Conservation (phyloP, 2,113 vertebrate species). For the Phocoena sinus region DNA sequence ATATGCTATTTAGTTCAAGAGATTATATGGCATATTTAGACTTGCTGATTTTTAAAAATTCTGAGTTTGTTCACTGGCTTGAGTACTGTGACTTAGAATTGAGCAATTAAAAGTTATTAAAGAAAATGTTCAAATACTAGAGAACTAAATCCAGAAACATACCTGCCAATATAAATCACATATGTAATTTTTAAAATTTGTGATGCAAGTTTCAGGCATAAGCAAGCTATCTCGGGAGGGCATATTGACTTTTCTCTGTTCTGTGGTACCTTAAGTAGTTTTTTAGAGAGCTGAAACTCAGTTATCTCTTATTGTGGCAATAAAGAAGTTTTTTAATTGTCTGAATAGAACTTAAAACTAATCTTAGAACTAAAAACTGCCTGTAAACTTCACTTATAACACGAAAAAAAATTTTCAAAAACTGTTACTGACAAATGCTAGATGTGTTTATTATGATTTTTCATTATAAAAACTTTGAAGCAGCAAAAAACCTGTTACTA, state of each 20-base stretch:
- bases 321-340: neutral
- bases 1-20: neutral
- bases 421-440: neutral
- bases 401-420: neutral
- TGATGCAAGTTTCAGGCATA: constrained; percentile 8
- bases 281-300: neutral
- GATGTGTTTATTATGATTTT: neutral
- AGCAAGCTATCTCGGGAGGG: neutral
- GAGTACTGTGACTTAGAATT: constrained; percentile 19
- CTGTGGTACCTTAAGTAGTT: neutral
- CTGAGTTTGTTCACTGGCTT: neutral
- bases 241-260: neutral
- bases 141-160: constrained; percentile 13
- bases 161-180: neutral
- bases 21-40: neutral
- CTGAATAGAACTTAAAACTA: neutral
- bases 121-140: neutral
- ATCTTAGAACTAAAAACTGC: constrained; percentile 27
- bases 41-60: constrained; percentile 13
- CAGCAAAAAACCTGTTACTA: neutral
- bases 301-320: neutral
- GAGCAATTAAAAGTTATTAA: constrained; percentile 10
- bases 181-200: neutral
- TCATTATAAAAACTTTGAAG: neutral
- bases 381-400: constrained; percentile 8